Evolutionary conservation across 2,797 vertebrate species (phyloP).

Genomic region (Coreius guichenoti): DNA sequence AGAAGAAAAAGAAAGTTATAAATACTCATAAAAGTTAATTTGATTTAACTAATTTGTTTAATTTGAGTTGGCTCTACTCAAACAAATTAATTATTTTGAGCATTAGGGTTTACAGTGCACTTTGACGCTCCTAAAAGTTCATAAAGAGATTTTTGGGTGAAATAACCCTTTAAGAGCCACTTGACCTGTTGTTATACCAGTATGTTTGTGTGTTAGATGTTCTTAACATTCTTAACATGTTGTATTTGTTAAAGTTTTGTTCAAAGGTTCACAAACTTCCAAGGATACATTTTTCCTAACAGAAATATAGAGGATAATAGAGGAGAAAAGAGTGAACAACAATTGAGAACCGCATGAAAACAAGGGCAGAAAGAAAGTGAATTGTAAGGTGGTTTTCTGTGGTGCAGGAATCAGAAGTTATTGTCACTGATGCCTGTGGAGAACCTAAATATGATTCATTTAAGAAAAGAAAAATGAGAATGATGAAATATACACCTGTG

Average conservation of each 20-base stretch:
- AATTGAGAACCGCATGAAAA: not conserved
- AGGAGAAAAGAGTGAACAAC: not conserved
- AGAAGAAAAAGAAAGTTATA: no score
- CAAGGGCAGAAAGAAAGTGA: not conserved
- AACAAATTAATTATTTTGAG: no score
- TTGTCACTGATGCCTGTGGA: constrained; percentile 9
- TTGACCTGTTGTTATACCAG: not conserved
- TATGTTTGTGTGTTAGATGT: not conserved
- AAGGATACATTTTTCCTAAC: not conserved
- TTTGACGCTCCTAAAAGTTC: no score
- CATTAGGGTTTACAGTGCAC: no score
- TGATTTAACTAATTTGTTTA: no score
- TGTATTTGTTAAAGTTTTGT: not conserved
- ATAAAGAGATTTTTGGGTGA: no score
- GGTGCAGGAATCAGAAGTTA: constrained; percentile 2
- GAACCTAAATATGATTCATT: constrained; percentile 1
- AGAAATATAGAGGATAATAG: not conserved
- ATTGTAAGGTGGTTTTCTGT: not conserved
- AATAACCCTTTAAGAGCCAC: no score
- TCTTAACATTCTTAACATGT: not conserved
- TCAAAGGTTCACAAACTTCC: not conserved
- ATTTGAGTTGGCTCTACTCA: no score
- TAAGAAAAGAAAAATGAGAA: not conserved
- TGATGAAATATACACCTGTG: constrained; percentile 15
- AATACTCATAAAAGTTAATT: no score